Base-by-base conservation (phyloP, 35 echinoderm and acorn worm species). In the Patiria miniata region DNA sequence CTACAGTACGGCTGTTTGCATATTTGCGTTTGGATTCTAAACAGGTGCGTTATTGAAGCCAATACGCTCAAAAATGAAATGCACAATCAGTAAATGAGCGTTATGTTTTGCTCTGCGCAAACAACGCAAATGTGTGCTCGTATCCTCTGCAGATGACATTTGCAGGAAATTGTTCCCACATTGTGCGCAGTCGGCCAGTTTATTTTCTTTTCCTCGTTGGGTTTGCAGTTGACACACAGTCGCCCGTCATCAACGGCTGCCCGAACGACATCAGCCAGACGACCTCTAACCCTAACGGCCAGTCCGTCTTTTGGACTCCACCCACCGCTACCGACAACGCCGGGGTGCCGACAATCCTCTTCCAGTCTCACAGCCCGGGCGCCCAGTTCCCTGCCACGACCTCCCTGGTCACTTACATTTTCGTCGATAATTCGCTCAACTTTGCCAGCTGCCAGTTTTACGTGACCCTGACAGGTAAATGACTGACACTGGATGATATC, bases 221-320 rank as follows among this genome's bases (percentile, higher is more conserved):
- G 34, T 73, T 73, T 36, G 0, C 65, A 73, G 65, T 36, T 22
- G 65, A 73, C 34, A 73, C 7, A 14, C 65, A 73, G 34, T 10
- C 29, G n/a, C 85, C 85, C 32, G 68, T 87, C 14, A 51, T 87
- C 22, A 78, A 18, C 22, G 37, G 37, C 30, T 87, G 85, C 51
- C 85, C 85, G 7, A 40, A 8, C 18, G 39, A 30, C 21, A 87
- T 87, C 34, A 33, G 10, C 29, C 40, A 37, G 69, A 87, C 40
- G 14, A 14, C 65, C 4, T 23, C 23, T 14, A 19, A 38, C 78
- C n/a, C 29, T 23, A 40, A 22, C 28, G 44, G 78, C 37, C 1
- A 26, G 78, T 3, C 7, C 1, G 78, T 52, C 5, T 44, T 80
- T 36, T 80, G 78, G 78, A 80, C 29, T 52, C 29, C 39, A 16